These are phyloP conservation scores for Cenopis cana DNA, from an alignment of 2,888 invertebrate genomes.

Conservation along the genomic window DNA sequence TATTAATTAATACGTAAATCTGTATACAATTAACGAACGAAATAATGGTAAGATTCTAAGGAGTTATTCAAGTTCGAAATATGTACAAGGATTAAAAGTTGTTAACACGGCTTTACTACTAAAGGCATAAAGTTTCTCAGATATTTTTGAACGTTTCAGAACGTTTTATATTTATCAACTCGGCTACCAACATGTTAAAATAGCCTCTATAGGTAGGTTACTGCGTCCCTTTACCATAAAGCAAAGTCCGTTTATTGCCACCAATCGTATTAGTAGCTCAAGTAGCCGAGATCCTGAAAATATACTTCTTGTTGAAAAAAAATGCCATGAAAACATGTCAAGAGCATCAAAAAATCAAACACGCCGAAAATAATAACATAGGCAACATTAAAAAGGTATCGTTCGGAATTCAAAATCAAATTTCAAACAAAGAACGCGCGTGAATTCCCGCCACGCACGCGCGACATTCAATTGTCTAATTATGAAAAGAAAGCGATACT, in stretches of 20 bases:
- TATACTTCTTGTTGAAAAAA: neutral
- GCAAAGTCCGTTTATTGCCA: neutral
- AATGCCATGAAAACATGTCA: too few species aligned
- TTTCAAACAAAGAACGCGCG: conserved; percentile 48
- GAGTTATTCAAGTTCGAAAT: too few species aligned
- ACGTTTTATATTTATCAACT: too few species aligned
- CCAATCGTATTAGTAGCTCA: too few species aligned
- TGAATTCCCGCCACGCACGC: conserved; percentile 50
- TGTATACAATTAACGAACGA: neutral
- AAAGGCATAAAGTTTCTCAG: too few species aligned
- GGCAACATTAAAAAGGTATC: conserved; percentile 37
- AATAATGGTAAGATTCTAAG: neutral
- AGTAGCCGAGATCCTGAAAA: too few species aligned
- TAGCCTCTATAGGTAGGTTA: neutral
- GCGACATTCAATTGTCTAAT: conserved; percentile 59
- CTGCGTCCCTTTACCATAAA: neutral
- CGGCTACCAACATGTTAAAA: neutral
- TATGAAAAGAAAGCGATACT: conserved; percentile 56
- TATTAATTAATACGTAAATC: conserved; percentile 27
- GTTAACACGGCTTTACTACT: too few species aligned
- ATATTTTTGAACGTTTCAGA: too few species aligned
- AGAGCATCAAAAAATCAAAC: neutral
- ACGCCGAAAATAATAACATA: conserved; percentile 26
- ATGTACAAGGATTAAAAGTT: too few species aligned
- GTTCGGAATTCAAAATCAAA: conserved; percentile 45